A percentile compares a stretch with the other conserved stretches of the same genome.
phyloP scores from a whole-genome alignment of 2,797 vertebrate species.

The Aldrovandia affinis region DNA sequence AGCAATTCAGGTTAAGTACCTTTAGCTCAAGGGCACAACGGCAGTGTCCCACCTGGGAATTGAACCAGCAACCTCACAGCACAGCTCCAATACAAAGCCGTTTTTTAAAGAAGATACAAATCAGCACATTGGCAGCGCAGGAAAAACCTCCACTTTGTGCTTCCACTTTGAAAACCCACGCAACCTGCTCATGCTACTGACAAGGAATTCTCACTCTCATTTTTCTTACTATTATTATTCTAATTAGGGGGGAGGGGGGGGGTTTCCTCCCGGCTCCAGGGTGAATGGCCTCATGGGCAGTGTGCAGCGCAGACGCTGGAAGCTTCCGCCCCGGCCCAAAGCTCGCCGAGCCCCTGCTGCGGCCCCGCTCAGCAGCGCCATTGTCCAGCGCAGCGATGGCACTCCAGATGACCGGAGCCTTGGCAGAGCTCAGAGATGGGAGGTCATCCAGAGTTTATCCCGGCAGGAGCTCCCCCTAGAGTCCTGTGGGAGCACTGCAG shows the following conservation, averaged over 20 bases:
- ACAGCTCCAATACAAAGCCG: too few species aligned
- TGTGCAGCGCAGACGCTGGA: not conserved
- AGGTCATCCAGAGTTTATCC: constrained; percentile 12
- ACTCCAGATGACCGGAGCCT: not conserved
- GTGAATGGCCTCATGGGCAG: not conserved
- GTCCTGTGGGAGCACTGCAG: not conserved
- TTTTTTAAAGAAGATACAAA: too few species aligned
- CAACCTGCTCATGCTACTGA: not conserved
- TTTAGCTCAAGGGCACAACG: too few species aligned
- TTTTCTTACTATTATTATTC: too few species aligned
- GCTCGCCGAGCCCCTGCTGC: not conserved
- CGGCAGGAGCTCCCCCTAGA: constrained; percentile 6
- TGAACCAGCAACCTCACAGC: too few species aligned
- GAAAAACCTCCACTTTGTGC: too few species aligned
- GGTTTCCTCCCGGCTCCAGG: not conserved
- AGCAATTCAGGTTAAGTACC: too few species aligned
- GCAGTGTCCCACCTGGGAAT: too few species aligned
- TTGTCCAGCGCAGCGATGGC: not conserved
- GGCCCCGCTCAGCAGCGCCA: not conserved
- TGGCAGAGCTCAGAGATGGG: not conserved
- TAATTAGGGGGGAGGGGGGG: not conserved
- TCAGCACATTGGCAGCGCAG: too few species aligned
- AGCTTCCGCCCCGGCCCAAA: not conserved
- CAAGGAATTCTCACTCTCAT: too few species aligned
- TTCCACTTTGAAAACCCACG: too few species aligned